Base-by-base conservation (phyloP, 2,888 invertebrate genomes). In the Tupiocoris notatus region DNA sequence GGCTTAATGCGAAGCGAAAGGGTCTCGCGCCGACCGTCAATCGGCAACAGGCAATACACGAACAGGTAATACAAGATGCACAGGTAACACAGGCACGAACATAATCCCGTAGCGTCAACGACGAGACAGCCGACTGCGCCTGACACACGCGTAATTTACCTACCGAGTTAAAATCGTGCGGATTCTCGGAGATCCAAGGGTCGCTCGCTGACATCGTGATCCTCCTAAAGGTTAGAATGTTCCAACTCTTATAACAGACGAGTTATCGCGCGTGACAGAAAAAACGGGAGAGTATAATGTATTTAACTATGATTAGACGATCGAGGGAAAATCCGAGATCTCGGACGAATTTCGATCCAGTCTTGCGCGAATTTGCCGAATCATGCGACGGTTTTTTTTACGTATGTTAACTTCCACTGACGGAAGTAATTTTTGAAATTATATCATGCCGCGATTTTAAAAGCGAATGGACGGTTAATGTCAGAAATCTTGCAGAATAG, bases 81-180 rank as follows among this genome's bases (percentile, higher is more conserved):
- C 39, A 39, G 6, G 39, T 39, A 39, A 39, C 39, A 39, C 25
- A 65, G 25, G 54, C 65, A 65, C 65, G 65, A 65, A 65, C 65
- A 17, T 65, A 65, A 65, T 65, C 65, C 17, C 39, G 20, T 2
- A 65, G 12, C 65, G 65, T 65, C 65, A 65, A 65, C 65, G 39
- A 17, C 65, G 65, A 39, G 65, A 65, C 39, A 39, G 39, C 39
- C 6, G 12, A 39, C 39, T 65, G 39, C 39, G 39, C 39, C 65
- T 9, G 65, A 65, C 65, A 65, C 65, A 65, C 65, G 65, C 65
- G 65, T 39, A 65, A 65, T 39, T 65, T 65, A 65, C 65, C 65
- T 65, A 65, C 65, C 65, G 65, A 65, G 65, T 65, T 65, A 65
- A 65, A 39, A 65, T 39, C 65, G 65, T 65, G 65, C 39, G 39